Evolutionary conservation across 2,797 vertebrate genomes (phyloP), one percentile per base, ranked within the genome.

Genomic region (Rhynchotus rufescens): DNA sequence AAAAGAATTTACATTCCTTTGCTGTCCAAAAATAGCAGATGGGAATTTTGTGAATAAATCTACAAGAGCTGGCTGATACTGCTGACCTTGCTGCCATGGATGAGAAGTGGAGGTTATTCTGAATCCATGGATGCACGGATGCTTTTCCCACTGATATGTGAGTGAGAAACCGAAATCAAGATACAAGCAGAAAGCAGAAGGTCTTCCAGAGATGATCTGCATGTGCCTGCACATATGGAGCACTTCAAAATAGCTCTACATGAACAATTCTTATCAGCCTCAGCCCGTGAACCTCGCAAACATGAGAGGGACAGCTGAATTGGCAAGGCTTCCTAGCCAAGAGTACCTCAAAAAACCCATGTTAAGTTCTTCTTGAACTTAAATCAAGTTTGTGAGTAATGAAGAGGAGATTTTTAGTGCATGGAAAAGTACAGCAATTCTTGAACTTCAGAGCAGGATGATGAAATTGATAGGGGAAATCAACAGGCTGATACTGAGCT

Each of bases 401-500:
- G 64, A 73, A 89, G 81, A 89, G 32, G 45, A 86, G 54, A 51
- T 60, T 79, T 79, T 56, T 65, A 88, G 59, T 1, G 0, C 47
- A 62, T 30, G 64, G 59, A 78, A 17, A 51, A 22, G 34, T 61
- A 56, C 22, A 60, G 38, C 36, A 51, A 79, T 73, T 74, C 88
- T 26, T 81, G 67, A 86, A 51, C 76, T 79, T 68, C 34, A 36
- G 60, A 81, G 64, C 47, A 62, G 34, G 76, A 56, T 73, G 72
- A 79, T 77, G 56, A 91, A 92, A 88, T 26, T 28, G 60, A 77
- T 67, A 71, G 88, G 92, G 75, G 62, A 79, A 88, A 90, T 64
- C 68, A 82, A 75, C 10, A 51, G 91, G 60, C 52, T 3, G 0
- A 13, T 69, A 81, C 47, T 45, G 47, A 87, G 67, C 30, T 10